Evolutionary conservation across 2,797 vertebrate genomes (phyloP).

Genomic region (Propithecus deckenii): DNA sequence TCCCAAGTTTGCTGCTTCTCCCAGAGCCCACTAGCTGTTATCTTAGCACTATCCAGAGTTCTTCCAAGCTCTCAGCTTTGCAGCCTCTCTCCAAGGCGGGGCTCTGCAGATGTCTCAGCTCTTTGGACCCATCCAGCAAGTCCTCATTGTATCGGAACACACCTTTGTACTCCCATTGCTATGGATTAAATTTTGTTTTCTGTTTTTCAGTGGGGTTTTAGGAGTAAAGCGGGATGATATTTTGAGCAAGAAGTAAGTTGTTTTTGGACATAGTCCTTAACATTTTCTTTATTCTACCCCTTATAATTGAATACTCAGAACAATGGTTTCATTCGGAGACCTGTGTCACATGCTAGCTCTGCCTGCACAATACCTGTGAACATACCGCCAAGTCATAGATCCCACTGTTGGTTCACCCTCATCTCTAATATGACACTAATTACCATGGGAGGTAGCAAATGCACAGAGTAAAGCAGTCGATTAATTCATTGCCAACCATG

Average conservation of each 20-base stretch:
- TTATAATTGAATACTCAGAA: not conserved
- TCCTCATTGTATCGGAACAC: rapidly evolving
- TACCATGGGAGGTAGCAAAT: not conserved
- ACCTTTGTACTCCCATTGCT: not conserved
- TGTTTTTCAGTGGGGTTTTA: not conserved
- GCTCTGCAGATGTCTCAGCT: not conserved
- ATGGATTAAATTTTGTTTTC: not conserved
- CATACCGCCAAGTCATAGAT: not conserved
- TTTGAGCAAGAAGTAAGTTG: not conserved
- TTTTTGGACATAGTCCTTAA: not conserved
- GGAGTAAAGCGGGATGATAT: not conserved
- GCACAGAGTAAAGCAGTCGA: not conserved
- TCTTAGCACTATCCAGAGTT: not conserved
- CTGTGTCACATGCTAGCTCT: not conserved
- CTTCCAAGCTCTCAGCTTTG: not conserved
- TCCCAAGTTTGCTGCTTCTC: not conserved
- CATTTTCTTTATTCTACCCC: not conserved
- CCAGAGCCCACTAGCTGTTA: not conserved
- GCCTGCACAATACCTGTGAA: not conserved
- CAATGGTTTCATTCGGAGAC: not conserved
- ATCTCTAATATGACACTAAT: not conserved
- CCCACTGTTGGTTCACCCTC: not conserved
- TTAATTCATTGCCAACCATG: not conserved
- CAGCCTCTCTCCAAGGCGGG: not conserved
- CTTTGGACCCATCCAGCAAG: not conserved